A percentile compares a stretch with the other conserved stretches of the same genome.
Evolutionary conservation across 2,797 vertebrate genomes (phyloP).

Genomic region (Gorsachius magnificus): DNA sequence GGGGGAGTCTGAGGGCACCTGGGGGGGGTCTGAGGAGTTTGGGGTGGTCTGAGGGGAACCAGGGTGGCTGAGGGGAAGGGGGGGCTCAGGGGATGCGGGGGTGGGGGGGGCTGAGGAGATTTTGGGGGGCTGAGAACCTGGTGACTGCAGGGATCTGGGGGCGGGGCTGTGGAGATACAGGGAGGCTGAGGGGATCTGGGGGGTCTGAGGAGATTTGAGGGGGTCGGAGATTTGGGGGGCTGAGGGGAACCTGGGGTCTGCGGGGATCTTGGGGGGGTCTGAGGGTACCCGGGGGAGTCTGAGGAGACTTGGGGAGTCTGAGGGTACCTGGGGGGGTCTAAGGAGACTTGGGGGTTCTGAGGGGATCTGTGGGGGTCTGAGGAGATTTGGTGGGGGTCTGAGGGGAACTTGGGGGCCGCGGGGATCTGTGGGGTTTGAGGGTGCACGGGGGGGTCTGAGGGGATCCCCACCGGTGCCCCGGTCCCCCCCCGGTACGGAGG

Average conservation of each 20-base stretch:
- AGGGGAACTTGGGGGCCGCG: not conserved
- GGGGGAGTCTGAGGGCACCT: not conserved
- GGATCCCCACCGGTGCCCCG: too few relatives aligned
- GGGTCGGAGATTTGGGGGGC: too few relatives aligned
- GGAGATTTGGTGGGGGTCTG: not conserved
- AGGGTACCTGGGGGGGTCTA: not conserved
- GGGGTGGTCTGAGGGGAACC: not conserved
- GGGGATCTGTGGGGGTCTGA: not conserved
- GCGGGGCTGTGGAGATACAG: too few relatives aligned
- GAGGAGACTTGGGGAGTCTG: not conserved
- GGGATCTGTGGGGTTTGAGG: too few relatives aligned
- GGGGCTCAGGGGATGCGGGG: too few relatives aligned
- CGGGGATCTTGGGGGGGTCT: too few relatives aligned
- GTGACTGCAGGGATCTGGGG: too few relatives aligned
- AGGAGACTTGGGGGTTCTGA: not conserved
- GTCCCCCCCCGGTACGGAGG: too few relatives aligned
- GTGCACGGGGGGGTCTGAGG: too few relatives aligned
- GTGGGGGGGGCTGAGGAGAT: not conserved
- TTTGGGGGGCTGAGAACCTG: too few relatives aligned
- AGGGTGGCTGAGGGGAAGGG: not conserved
- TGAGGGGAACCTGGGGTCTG: too few relatives aligned
- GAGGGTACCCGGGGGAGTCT: too few relatives aligned
- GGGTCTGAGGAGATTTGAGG: not conserved
- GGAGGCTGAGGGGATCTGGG: not conserved
- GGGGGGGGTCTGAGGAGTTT: not conserved